Evolutionary conservation across 2,797 vertebrate genomes (phyloP), one percentile per base, ranked within the genome.

Genomic region (Cynopterus sphinx): DNA sequence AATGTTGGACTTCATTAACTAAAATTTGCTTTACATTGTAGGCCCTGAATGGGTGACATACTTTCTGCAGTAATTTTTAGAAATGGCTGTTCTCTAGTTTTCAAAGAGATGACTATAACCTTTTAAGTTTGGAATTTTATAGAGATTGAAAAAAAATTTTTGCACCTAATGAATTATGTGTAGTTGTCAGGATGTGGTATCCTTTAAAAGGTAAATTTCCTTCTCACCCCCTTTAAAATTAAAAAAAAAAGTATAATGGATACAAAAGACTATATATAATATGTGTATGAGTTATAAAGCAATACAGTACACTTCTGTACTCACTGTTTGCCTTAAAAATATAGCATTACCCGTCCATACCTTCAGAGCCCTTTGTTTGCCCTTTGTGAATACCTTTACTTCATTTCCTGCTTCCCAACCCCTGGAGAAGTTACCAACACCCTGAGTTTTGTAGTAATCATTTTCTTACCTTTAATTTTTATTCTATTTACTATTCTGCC

Each of bases 1-100:
- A 96, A 84, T 6, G 9, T 90, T n/a, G 59, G 24, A 65, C 53
- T 95, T 97, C 67, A 93, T 91, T 83, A 89, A 88, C 85, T 91
- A 55, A 91, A 83, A 83, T n/a, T 81, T 88, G n/a, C 59, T 90
- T 79, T 91, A 63, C 31, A 28, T 51, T 81, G 28, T 53, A 85
- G 46, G 63, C 6, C 39, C 17, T 94, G 57, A 93, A 65, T 41
- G 16, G 31, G 26, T 73, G 51, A 61, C 55, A 46, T 49, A 53
- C 19, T 85, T 94, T 91, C 16, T 85, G 49, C 31, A 82, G 0
- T 85, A 31, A 46, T 36, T 85, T 79, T 82, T 82, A 71, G n/a
- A 92, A 93, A 67, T 82, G 55, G 31, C 49, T 78, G 0, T 83
- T 96, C 83, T 90, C 51, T 86, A 57, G 39, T 78, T 85, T 87